These are phyloP conservation scores for Eurypyga helias DNA, from an alignment of 2,113 vertebrate species.

Conservation along the genomic window DNA sequence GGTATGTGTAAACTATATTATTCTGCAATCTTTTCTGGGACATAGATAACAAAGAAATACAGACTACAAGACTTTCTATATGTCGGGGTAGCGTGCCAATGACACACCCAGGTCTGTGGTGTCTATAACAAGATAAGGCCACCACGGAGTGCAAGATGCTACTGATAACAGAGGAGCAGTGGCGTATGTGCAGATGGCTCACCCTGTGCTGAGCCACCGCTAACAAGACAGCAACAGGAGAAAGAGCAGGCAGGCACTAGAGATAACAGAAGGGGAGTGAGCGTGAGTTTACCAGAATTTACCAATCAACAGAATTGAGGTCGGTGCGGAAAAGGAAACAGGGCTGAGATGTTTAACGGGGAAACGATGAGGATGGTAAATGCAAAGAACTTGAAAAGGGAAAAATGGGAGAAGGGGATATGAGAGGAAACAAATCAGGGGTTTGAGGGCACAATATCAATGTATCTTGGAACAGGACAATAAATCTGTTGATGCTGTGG, in stretches of 20 bases:
- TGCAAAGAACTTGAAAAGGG: not conserved
- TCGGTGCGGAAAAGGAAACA: not conserved
- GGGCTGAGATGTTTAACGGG: not conserved
- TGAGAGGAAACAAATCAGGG: not conserved
- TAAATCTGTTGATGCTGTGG: not conserved
- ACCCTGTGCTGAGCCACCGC: not conserved
- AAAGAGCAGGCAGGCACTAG: not conserved
- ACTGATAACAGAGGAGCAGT: not conserved
- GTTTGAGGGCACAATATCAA: not conserved
- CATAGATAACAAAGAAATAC: not conserved
- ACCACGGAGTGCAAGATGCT: accelerated
- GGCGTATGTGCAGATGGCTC: not conserved
- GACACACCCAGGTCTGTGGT: not conserved
- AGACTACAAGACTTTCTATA: not conserved
- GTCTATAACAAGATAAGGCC: not conserved
- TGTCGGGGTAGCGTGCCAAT: accelerated
- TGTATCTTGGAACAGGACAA: not conserved
- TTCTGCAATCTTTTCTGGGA: not conserved
- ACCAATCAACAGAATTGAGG: not conserved
- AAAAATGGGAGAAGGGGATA: not conserved
- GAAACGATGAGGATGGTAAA: not conserved
- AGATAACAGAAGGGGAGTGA: not conserved
- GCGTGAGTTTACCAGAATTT: not conserved
- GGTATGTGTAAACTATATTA: not conserved
- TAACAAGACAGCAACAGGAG: not conserved